Percentiles rank a stretch among this genome's conserved stretches.
Conservation (phyloP, 1,140 invertebrate genomes). For the Anagrus nilaparvatae region DNA sequence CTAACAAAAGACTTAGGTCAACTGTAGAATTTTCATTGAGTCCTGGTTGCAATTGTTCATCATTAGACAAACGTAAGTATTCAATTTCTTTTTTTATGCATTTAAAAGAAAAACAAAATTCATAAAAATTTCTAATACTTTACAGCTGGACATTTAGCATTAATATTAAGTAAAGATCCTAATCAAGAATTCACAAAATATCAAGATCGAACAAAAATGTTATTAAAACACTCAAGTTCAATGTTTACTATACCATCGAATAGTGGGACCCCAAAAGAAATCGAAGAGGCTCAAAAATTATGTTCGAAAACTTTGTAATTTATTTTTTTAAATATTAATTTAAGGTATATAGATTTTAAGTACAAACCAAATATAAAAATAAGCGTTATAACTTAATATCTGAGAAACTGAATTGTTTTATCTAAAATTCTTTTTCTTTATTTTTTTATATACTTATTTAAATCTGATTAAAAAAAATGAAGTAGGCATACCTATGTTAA, state of each 20-base stretch:
- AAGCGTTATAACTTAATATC: too few relatives aligned
- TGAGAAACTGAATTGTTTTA: too few relatives aligned
- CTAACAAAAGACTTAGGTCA: slow-evolving; percentile 22
- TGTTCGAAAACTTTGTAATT: too few relatives aligned
- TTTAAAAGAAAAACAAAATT: neutral
- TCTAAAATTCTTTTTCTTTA: too few relatives aligned
- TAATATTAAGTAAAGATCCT: slow-evolving; percentile 23
- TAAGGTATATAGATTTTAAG: too few relatives aligned
- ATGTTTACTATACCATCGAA: slow-evolving; percentile 21
- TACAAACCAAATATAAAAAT: too few relatives aligned
- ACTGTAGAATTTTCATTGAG: slow-evolving; percentile 26
- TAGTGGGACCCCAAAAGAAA: slow-evolving; percentile 20
- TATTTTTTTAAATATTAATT: too few relatives aligned
- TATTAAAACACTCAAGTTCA: slow-evolving; percentile 23
- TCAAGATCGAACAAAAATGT: slow-evolving; percentile 17
- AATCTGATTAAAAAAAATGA: too few relatives aligned
- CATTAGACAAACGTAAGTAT: slow-evolving; percentile 31
- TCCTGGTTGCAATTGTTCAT: slow-evolving; percentile 28
- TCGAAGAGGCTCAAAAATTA: slow-evolving; percentile 16
- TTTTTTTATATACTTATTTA: too few relatives aligned
- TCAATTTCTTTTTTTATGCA: slow-evolving; percentile 8
- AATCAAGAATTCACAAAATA: slow-evolving; percentile 18
- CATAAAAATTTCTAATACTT: slow-evolving; percentile 11
- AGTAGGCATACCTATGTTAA: too few relatives aligned
- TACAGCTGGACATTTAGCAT: slow-evolving; percentile 30